Base-by-base conservation (phyloP, 92 coral and sea anemone species). In the Parazoanthus swiftii region DNA sequence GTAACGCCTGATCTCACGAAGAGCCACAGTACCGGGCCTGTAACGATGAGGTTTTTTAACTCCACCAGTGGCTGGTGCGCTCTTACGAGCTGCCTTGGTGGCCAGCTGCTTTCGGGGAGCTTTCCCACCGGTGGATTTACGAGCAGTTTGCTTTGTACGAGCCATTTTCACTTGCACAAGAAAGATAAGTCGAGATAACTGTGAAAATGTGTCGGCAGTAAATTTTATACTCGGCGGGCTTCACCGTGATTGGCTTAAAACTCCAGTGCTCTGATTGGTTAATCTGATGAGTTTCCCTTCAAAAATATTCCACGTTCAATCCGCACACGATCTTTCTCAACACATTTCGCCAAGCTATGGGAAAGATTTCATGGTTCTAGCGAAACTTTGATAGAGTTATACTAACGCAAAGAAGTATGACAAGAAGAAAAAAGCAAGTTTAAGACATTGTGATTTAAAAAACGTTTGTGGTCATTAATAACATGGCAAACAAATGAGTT, bases 21-120 rank as follows among this genome's bases (percentile, higher is more conserved):
- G 98, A 92, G 98, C 98, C 91, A 96, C 98, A 88, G 98, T 96
- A 85, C 98, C 98, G 54, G 98, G 98, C 94, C 98, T 96, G 98
- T 96, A 96, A 89, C 98, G 97, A 91, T 96, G 98, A 85, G 98
- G 98, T 93, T 96, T 96, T 95, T 96, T 96, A 66, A 96, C 98
- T 89, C 98, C 98, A 85, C 98, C 98, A 56, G 98, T 96, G 77
- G 98, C 98, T 46, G 98, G 98, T 42, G 98, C 98, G 88, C 98
- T 96, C 94, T 96, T 96, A 82, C 98, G 98, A 91, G 98, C 98
- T 81, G 98, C 98, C 89, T 96, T 96, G 68, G 98, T 96, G 92
- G 98, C 98, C 88, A 96, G 11, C 68, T 93, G 95, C 80, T 95
- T 95, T 63, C 98, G 94, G 89, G 98, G 98, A 91, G 98, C 98